These are phyloP conservation scores for Deilephila porcellus DNA, from an alignment of 2,888 invertebrate genomes.

Conservation along the genomic window DNA sequence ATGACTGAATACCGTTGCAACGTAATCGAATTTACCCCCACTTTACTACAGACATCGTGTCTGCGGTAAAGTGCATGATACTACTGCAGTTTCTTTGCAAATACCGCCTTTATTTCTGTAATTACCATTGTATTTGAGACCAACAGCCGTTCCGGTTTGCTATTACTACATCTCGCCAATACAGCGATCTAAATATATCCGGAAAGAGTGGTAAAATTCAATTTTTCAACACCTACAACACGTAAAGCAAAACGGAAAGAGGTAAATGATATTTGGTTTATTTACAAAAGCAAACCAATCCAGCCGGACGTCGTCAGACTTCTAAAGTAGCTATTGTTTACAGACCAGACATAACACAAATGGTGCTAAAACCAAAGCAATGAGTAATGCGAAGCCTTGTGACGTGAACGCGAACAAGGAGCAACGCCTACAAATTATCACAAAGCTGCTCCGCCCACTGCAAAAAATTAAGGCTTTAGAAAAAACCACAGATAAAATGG, in stretches of 20 bases:
- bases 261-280: background rate
- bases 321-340: slow-evolving; percentile 38
- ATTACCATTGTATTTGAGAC: background rate
- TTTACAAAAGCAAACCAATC: background rate
- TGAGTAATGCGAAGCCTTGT: slow-evolving; percentile 74
- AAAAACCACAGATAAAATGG: slow-evolving; percentile 58
- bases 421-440: slow-evolving; percentile 76
- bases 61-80: background rate
- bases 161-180: background rate
- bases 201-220: background rate
- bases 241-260: background rate
- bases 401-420: slow-evolving; percentile 54
- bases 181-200: background rate
- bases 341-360: slow-evolving; percentile 39
- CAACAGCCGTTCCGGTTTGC: background rate
- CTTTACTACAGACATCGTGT: background rate
- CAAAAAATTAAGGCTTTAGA: slow-evolving; percentile 57
- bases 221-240: background rate
- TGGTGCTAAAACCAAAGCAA: slow-evolving; percentile 49
- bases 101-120: background rate
- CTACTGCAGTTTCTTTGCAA: background rate
- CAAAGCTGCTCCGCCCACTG: slow-evolving; percentile 76
- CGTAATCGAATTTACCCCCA: background rate
- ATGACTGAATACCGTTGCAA: background rate
- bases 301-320: slow-evolving; percentile 27